Evolutionary conservation across 2,888 invertebrate species (phyloP), one percentile per base, ranked within the genome.

Genomic region (Dichetophora obliterata): DNA sequence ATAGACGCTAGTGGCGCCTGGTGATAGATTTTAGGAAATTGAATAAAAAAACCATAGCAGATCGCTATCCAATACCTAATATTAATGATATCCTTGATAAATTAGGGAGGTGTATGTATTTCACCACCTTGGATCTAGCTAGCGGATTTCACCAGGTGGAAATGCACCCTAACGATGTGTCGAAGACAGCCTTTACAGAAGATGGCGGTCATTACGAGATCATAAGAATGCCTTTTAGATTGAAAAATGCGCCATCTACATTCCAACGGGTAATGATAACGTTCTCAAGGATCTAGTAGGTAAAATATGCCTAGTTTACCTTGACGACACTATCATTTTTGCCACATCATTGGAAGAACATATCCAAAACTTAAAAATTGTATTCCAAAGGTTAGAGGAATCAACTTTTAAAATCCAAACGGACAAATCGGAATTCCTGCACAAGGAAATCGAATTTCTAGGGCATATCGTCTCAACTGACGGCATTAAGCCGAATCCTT

Each of bases 61-160:
- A n/a, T n/a, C n/a, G n/a, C n/a, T n/a, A n/a, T n/a, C n/a, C n/a
- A 75, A 75, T 9, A 31, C 31, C 31, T 31, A 77, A 75, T 19
- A 78, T 78, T 4, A 75, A 76, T 22, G 76, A 78, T 9, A 78
- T 78, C 9, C 48, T 75, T 2, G 78, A 78, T 22, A 78, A 78
- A 66, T 24, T 78, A n/a, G 78, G 75, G n/a, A 74, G 65, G 9
- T 73, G 63, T 27, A 43, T 48, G 9, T 73, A 63, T 14, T 63
- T 61, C 22, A 50, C 71, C n/a, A 71, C 71, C 16, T 54, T 66
- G n/a, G 59, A 57, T 14, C 59, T 75, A 14, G 69, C 48, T 5
- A 69, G 52, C 8, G 75, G 72, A 48, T 72, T 61, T 22, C 61
- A 72, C 27, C 72, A 72, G 34, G 37, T 70, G 24, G 70, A 70